Conservation (phyloP, 2,888 invertebrate genomes). For the Tridacna crocea region DNA sequence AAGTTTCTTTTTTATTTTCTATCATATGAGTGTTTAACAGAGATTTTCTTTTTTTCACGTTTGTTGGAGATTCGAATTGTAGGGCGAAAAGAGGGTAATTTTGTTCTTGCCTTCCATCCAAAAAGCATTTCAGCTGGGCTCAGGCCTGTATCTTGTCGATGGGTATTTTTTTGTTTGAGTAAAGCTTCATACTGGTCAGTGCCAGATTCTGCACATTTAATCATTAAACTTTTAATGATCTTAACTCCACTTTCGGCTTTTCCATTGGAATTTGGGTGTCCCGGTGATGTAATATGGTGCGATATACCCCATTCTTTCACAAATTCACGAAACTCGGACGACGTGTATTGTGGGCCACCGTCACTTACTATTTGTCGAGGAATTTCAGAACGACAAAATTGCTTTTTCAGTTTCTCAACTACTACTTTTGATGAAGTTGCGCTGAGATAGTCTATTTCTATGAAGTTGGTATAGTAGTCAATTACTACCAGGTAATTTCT, state of each 20-base stretch:
- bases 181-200: conserved; percentile 46
- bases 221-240: conserved; percentile 41
- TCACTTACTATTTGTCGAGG: too few relatives aligned
- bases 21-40: conserved; percentile 35
- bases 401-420: too few relatives aligned
- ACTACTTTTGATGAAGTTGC: too few relatives aligned
- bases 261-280: conserved; percentile 53
- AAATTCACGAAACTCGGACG: too few relatives aligned
- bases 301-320: too few relatives aligned
- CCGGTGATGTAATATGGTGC: too few relatives aligned
- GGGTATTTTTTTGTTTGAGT: conserved; percentile 58
- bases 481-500: too few relatives aligned
- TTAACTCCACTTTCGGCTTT: conserved; percentile 58
- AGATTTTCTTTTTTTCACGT: too few relatives aligned
- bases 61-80: too few relatives aligned
- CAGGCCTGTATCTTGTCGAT: conserved; percentile 45
- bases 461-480: too few relatives aligned
- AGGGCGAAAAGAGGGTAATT: conserved; percentile 27
- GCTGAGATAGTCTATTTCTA: conserved; percentile 52
- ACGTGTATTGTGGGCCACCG: conserved; percentile 51
- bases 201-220: conserved; percentile 35
- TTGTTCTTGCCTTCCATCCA: conserved; percentile 38
- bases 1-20: conserved; percentile 34
- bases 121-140: conserved; percentile 58
- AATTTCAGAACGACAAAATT: too few relatives aligned